Percentiles rank a stretch among this genome's conserved stretches.
These are phyloP conservation scores for Synergus itoensis DNA, from an alignment of 2,888 invertebrate genomes.

Conservation along the genomic window DNA sequence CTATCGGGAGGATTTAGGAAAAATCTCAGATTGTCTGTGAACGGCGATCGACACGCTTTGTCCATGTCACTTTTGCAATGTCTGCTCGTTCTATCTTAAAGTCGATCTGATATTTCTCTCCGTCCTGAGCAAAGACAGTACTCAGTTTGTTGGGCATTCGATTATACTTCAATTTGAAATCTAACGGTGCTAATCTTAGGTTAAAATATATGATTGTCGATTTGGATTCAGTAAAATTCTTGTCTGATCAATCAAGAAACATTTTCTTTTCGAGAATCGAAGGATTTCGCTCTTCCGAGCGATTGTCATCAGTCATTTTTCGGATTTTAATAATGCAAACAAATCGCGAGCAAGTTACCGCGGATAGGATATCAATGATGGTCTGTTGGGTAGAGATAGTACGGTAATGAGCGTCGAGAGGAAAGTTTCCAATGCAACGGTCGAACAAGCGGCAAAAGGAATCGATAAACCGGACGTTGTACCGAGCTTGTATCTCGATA, in stretches of 20 bases:
- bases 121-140: background rate
- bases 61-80: conserved; percentile 9
- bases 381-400: conserved; percentile 64
- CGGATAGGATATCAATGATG: conserved; percentile 64
- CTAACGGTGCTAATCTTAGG: background rate
- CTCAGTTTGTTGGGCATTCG: background rate
- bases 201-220: background rate
- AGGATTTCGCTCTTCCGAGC: background rate
- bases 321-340: background rate
- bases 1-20: conserved; percentile 8
- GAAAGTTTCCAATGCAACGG: conserved; percentile 70
- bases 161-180: background rate
- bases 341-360: conserved; percentile 8
- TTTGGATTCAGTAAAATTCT: background rate
- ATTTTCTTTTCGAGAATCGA: background rate
- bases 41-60: conserved; percentile 18
- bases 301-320: background rate
- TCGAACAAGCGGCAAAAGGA: conserved; percentile 64
- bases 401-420: conserved; percentile 66
- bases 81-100: background rate
- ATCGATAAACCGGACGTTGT: conserved; percentile 38
- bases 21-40: conserved; percentile 12
- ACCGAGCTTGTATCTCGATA: conserved; percentile 40
- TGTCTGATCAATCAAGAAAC: background rate
- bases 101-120: background rate